Base-by-base conservation (phyloP, 2,888 invertebrate species). In the Hemaris fuciformis region DNA sequence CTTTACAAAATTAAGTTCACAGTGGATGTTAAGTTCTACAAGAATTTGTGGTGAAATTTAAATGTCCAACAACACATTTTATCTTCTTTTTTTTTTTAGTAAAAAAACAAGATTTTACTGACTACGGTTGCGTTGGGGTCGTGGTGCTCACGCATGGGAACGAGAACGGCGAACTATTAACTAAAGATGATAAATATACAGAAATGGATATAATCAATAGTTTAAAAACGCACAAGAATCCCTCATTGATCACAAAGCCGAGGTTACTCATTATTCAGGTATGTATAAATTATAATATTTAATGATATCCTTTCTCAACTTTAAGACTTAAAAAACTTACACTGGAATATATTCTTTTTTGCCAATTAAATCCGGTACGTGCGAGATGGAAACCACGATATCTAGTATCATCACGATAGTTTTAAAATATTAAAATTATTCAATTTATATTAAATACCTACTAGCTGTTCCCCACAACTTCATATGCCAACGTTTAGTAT, bases 231-330 rank as follows among this genome's bases (percentile, higher is more conserved):
- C 68, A 79, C 42, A 72, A 79, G 59, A 89, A 84, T 22, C 85
- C 83, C 0, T 82, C 83, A 0, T 71, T 91, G 5, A 73, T 86
- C 10, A 85, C 86, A 0, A 90, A 90, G 58, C 90, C 90, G 0
- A 87, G 84, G 64, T 67, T 90, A 34, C 66, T 89, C 13, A 83
- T 90, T 15, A 79, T 90, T 60, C 89, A 89, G 81, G 89, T 89
- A 70, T 59, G 62, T 61, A 10, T 53, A 10, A 8, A 3, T 3
- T n/a, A 23, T 6, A 22, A 8, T 20, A 20, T 8, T 1, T 18
- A 31, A 18, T 20, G 31, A 15, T n/a, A 31, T 4, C 10, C n/a
- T n/a, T n/a, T n/a, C n/a, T n/a, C n/a, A n/a, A n/a, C n/a, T 34
- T 34, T 8, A 34, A 13, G 34, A 3, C 0, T 34, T 34, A n/a